These are phyloP conservation scores for Athalia circularis DNA, from an alignment of 2,888 invertebrate species.

Conservation along the genomic window DNA sequence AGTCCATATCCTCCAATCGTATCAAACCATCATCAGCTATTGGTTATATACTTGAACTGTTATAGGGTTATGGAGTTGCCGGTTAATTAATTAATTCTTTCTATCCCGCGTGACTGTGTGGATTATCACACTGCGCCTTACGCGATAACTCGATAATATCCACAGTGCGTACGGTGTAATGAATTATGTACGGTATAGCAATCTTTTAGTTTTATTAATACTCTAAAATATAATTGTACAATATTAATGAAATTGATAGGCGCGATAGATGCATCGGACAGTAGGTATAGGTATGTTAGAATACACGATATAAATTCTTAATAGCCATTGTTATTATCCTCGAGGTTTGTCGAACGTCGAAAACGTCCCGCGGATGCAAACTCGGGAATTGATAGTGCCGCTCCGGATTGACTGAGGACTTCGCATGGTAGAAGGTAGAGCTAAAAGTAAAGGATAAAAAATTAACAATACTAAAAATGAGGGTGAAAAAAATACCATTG, in stretches of 20 bases:
- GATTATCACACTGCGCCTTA: too few relatives aligned
- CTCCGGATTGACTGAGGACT: slow-evolving; percentile 50
- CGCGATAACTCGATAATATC: too few relatives aligned
- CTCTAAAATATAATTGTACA: too few relatives aligned
- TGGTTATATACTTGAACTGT: slow-evolving; percentile 4
- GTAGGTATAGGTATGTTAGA: neutral
- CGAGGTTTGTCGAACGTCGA: slow-evolving; percentile 26
- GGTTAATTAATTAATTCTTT: slow-evolving; percentile 38
- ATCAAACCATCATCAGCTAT: slow-evolving; percentile 18
- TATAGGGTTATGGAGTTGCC: slow-evolving; percentile 1
- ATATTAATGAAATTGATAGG: neutral
- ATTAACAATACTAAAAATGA: neutral
- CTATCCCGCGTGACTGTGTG: neutral
- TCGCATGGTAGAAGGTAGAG: slow-evolving; percentile 58
- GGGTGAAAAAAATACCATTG: slow-evolving; percentile 29
- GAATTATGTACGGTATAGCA: too few relatives aligned
- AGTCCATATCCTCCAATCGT: slow-evolving; percentile 32
- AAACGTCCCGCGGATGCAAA: slow-evolving; percentile 31
- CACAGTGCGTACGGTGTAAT: too few relatives aligned
- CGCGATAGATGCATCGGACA: slow-evolving; percentile 16
- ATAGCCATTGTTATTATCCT: slow-evolving; percentile 42
- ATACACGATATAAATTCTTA: slow-evolving; percentile 20
- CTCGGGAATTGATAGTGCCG: slow-evolving; percentile 27
- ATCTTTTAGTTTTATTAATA: too few relatives aligned
- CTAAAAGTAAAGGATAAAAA: slow-evolving; percentile 46